Conservation (phyloP, 2,113 vertebrate genomes). For the Emberiza fucata region DNA sequence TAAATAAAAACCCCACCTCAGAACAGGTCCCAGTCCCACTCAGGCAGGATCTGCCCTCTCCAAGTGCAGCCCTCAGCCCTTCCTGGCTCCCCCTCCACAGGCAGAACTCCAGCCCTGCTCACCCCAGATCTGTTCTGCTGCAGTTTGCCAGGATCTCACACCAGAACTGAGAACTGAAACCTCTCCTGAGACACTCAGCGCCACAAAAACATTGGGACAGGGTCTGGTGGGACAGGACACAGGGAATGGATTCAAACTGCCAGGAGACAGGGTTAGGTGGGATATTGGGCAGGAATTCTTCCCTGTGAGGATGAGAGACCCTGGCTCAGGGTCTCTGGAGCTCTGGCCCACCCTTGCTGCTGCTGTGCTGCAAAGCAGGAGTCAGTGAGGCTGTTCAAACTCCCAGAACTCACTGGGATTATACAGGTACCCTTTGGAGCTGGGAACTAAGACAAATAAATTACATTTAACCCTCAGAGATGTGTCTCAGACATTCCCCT, state of each 20-base stretch:
- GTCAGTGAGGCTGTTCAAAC: too few species aligned
- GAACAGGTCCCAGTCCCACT: background rate
- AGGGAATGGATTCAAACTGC: background rate
- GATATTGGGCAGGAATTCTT: fast-evolving
- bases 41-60: background rate
- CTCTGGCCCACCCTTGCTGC: too few species aligned
- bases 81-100: background rate
- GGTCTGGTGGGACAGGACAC: background rate
- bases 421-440: too few species aligned
- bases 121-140: background rate
- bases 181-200: background rate
- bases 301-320: background rate
- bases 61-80: background rate
- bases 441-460: too few species aligned
- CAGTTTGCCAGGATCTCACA: background rate
- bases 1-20: background rate
- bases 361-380: too few species aligned
- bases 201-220: background rate
- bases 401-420: too few species aligned
- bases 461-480: too few species aligned
- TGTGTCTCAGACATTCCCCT: too few species aligned
- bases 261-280: fast-evolving
- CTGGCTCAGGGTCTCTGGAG: background rate
- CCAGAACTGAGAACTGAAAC: background rate
- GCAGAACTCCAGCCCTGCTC: background rate